Conservation (phyloP, 23 tunicate species). For the Botrylloides violaceus region DNA sequence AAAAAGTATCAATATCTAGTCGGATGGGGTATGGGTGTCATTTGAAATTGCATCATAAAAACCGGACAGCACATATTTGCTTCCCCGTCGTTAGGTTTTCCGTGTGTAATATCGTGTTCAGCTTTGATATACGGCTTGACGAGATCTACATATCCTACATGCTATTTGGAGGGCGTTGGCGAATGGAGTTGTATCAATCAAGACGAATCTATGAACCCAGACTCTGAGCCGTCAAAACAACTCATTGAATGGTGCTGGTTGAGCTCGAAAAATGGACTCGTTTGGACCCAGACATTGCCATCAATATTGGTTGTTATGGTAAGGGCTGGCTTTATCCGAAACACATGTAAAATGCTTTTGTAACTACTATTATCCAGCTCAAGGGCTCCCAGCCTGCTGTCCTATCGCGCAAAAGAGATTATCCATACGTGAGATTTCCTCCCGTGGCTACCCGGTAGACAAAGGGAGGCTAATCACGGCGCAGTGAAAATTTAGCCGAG, state of each 20-base stretch:
- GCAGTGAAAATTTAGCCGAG: too few relatives aligned
- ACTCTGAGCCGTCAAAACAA: slow-evolving; percentile 55
- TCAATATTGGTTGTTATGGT: too few relatives aligned
- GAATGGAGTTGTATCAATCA: slow-evolving; percentile 31
- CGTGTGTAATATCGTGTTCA: slow-evolving; percentile 28
- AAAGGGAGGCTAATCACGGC: too few relatives aligned
- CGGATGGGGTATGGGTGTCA: slow-evolving; percentile 68
- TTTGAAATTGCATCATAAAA: neutral
- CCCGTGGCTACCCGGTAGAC: too few relatives aligned
- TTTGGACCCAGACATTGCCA: slow-evolving; percentile 51
- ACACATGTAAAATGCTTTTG: too few relatives aligned
- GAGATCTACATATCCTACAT: slow-evolving; percentile 56
- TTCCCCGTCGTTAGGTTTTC: slow-evolving; percentile 30
- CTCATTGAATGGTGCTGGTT: slow-evolving; percentile 74
- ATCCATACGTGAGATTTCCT: too few relatives aligned
- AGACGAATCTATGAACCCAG: neutral
- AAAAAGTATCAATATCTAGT: slow-evolving; percentile 44
- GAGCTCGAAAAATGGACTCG: slow-evolving; percentile 36
- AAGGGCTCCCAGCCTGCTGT: too few relatives aligned
- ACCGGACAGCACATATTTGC: neutral
- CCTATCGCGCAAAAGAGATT: too few relatives aligned
- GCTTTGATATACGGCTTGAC: slow-evolving; percentile 45
- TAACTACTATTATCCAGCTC: too few relatives aligned
- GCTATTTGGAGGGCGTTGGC: slow-evolving; percentile 80
- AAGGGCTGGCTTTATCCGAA: too few relatives aligned